phyloP scores from a whole-genome alignment of 2,113 vertebrate genomes.

The Athene cunicularia region DNA sequence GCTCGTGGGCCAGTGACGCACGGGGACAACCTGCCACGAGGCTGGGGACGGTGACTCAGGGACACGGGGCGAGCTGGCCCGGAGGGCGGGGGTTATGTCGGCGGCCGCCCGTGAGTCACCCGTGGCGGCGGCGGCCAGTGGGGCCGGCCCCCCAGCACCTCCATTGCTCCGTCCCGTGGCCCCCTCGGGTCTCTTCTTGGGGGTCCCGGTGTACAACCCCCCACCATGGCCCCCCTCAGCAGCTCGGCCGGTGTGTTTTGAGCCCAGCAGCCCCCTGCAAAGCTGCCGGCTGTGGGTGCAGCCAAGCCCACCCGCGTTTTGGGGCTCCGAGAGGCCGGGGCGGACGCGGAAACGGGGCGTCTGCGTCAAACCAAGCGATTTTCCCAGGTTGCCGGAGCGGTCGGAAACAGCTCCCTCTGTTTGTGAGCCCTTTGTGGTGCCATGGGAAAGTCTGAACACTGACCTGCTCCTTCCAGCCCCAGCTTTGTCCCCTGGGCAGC shows the following conservation, averaged over 20 bases:
- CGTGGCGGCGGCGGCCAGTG: fast-evolving
- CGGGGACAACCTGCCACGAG: not conserved
- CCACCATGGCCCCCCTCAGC: fast-evolving
- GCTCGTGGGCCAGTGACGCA: not conserved
- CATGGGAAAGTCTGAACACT: not conserved
- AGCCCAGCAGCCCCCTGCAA: not conserved
- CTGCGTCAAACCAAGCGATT: not conserved
- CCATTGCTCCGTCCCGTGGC: not conserved
- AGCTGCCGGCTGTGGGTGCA: not conserved
- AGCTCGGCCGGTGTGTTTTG: fast-evolving
- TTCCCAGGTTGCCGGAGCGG: not conserved
- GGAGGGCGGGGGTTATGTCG: fast-evolving
- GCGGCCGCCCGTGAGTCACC: not conserved
- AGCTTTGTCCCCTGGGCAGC: not conserved
- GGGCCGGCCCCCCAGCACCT: not conserved
- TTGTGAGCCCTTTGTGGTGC: not conserved
- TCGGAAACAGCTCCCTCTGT: slow-evolving; percentile 24
- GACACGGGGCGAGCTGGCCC: not conserved
- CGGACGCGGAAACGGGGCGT: not conserved
- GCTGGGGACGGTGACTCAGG: not conserved
- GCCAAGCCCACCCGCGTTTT: not conserved
- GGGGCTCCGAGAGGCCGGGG: not conserved
- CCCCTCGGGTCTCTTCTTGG: not conserved
- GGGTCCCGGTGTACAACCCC: not conserved
- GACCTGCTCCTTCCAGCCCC: not conserved